phyloP scores from a whole-genome alignment of 1,140 invertebrate genomes.

The Nephila pilipes region DNA sequence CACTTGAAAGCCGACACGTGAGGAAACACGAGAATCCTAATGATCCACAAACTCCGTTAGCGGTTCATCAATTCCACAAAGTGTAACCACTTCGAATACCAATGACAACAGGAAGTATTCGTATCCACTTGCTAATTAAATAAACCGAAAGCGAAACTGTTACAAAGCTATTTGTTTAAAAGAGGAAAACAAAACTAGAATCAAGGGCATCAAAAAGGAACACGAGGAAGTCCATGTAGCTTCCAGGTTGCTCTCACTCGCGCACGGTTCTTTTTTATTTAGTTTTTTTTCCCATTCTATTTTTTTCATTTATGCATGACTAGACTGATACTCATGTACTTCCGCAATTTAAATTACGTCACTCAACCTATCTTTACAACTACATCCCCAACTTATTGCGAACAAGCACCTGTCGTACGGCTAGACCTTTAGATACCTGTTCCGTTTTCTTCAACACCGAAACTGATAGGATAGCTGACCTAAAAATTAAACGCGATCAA shows the following conservation, averaged over 20 bases:
- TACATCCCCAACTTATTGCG: conserved; percentile 18
- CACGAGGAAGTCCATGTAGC: conserved; percentile 45
- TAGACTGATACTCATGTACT: conserved; percentile 40
- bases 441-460: conserved; percentile 40
- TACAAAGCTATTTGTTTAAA: conserved; percentile 40
- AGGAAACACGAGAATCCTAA: conserved; percentile 4
- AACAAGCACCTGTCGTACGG: conserved; percentile 17
- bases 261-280: background rate
- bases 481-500: conserved; percentile 48
- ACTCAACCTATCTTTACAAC: conserved; percentile 29
- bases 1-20: conserved; percentile 3
- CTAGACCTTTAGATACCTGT: background rate
- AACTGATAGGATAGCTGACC: conserved; percentile 50
- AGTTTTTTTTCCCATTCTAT: background rate
- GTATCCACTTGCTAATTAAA: background rate
- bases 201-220: conserved; percentile 48
- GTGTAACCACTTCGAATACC: conserved; percentile 5
- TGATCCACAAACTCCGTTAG: conserved; percentile 4
- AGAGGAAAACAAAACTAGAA: conserved; percentile 56
- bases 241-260: conserved; percentile 42
- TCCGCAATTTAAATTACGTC: conserved; percentile 57
- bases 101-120: conserved; percentile 25
- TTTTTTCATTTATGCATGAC: conserved; percentile 30
- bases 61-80: conserved; percentile 28
- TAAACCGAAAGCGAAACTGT: conserved; percentile 45